Evolutionary conservation across 2,797 vertebrate species (phyloP), one percentile per base, ranked within the genome.

Genomic region (Masticophis lateralis): DNA sequence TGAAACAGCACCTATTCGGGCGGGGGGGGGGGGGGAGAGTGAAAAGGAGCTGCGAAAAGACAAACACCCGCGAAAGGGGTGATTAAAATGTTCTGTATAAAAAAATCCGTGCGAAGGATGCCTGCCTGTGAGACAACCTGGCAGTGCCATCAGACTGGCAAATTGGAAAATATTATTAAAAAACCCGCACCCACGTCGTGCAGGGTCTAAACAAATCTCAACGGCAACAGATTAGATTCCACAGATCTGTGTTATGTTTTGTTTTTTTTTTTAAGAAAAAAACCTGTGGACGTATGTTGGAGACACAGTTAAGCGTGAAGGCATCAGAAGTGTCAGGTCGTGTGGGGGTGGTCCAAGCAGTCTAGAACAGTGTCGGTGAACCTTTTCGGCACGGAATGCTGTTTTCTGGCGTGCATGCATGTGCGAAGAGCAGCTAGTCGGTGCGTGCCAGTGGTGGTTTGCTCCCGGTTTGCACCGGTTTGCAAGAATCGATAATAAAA

Each of bases 11-110:
- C 4, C 1, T 14, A 28, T 66, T n/a, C 4, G 1, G 43, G 43
- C 43, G 3, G 43, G 43, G 28, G 12, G 7, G 6, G 5, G 8
- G 20, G 10, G 4, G 4, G 63, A 0, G 27, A 0, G 9, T 10
- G 8, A 53, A 53, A n/a, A 66, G 59, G 59, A 60, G 2, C 22
- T 60, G 59, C 59, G 22, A 66, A 66, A 66, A n/a, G 63, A 14
- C 28, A n/a, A 13, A 66, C 63, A 13, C 13, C 28, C 28, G 1
- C 13, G 4, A n/a, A 28, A 66, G 28, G 1, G 61, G 13, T 28
- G 11, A 66, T 66, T 66, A 66, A 66, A n/a, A 66, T 66, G 12
- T 13, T 12, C 12, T n/a, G 28, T 66, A 66, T 66, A 28, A 28
- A 28, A 28, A 66, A 66, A 66, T 28, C 61, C 0, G 12, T 66